Percentiles rank a stretch among this genome's conserved stretches.
Evolutionary conservation across 2,888 invertebrate genomes (phyloP).

Genomic region (Clusia tigrina): DNA sequence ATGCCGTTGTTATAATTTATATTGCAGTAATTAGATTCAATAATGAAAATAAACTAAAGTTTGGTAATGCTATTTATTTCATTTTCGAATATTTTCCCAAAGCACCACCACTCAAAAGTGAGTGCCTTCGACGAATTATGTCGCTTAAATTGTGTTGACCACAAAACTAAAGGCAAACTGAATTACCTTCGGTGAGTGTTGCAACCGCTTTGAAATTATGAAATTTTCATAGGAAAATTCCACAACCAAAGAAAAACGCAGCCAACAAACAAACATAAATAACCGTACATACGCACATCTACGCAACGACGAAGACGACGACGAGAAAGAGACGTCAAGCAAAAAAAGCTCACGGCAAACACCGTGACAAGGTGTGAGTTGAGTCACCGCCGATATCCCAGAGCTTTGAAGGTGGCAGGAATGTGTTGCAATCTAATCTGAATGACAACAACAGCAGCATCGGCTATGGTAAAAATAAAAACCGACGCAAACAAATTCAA

Average conservation of each 20-base stretch:
- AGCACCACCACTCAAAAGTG: too few relatives aligned
- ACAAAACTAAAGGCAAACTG: background rate
- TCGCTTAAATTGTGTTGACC: background rate
- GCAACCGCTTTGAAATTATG: background rate
- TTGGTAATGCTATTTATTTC: too few relatives aligned
- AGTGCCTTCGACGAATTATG: too few relatives aligned
- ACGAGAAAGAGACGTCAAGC: background rate
- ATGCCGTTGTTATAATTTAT: too few relatives aligned
- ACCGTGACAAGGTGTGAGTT: background rate
- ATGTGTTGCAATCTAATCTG: background rate
- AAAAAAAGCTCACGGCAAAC: background rate
- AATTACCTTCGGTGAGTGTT: background rate
- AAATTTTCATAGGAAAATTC: background rate
- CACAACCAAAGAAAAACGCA: background rate
- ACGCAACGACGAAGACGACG: too few relatives aligned
- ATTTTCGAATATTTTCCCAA: too few relatives aligned
- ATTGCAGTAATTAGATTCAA: too few relatives aligned
- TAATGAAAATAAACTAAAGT: too few relatives aligned
- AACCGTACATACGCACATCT: background rate
- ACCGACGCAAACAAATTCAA: background rate
- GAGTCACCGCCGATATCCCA: background rate
- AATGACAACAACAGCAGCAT: too few relatives aligned
- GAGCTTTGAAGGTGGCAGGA: background rate
- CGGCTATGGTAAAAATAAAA: too few relatives aligned
- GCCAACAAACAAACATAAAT: background rate